These are phyloP conservation scores for Pararge aegeria DNA, from an alignment of 1,140 invertebrate genomes.

Conservation along the genomic window DNA sequence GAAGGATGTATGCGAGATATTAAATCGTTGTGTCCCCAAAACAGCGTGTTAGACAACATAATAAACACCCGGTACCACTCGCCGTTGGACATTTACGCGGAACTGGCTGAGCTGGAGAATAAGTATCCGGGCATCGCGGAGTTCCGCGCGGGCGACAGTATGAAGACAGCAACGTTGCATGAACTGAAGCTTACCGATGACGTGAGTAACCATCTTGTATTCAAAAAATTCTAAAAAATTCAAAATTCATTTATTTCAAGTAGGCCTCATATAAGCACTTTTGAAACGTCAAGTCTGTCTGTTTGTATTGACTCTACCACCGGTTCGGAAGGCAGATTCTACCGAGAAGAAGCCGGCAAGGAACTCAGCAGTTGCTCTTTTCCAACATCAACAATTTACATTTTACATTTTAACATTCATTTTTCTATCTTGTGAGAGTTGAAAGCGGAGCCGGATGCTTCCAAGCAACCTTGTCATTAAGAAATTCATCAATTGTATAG, in stretches of 20 bases:
- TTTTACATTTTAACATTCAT: too few relatives aligned
- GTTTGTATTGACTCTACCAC: too few relatives aligned
- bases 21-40: neutral
- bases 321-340: too few relatives aligned
- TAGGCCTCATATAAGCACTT: too few relatives aligned
- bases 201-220: slow-evolving; percentile 52
- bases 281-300: too few relatives aligned
- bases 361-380: too few relatives aligned
- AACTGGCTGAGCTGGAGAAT: slow-evolving; percentile 84
- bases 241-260: neutral
- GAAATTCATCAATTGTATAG: too few relatives aligned
- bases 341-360: too few relatives aligned
- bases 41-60: slow-evolving; percentile 80
- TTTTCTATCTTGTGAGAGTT: too few relatives aligned
- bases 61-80: slow-evolving; percentile 82
- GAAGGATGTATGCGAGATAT: neutral
- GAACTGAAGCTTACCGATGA: slow-evolving; percentile 83
- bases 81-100: slow-evolving; percentile 82
- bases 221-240: neutral
- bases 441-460: too few relatives aligned
- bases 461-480: too few relatives aligned
- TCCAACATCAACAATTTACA: too few relatives aligned
- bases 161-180: slow-evolving; percentile 81
- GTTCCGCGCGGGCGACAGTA: slow-evolving; percentile 82
- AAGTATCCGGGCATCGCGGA: slow-evolving; percentile 82